Evolutionary conservation across 1,140 invertebrate genomes (phyloP), one percentile per base, ranked within the genome.

Genomic region (Neodiprion pinetum): DNA sequence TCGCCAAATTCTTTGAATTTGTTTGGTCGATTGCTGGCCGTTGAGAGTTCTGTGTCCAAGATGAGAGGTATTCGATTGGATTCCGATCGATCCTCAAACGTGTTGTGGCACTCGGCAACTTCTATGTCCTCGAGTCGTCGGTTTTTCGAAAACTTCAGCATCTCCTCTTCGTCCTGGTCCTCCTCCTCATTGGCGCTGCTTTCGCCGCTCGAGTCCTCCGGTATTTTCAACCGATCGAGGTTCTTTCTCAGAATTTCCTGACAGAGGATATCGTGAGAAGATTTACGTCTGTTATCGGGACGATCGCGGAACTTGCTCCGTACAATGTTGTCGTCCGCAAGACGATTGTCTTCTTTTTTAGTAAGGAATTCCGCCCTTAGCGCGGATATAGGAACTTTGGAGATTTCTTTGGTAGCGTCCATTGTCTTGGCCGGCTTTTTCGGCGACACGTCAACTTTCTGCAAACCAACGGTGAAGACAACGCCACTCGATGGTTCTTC

Each of bases 391-490:
- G 83, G 81, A 80, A 84, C 79, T 81, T 79, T 70, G 72, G 5
- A 72, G n/a, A 3, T 70, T 73, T 81, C 80, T 78, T 78, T 80
- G 72, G 73, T 73, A 48, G 78, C 66, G 53, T 61, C 71, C 48
- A n/a, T 40, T 71, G 23, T 73, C 68, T 0, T 23, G 70, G 28
- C 49, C 72, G 40, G 11, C 65, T 74, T 67, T 8, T 21, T 70
- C 1, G 78, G 65, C 47, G 50, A 74, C 4, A 80, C 73, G 10
- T 81, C 78, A 4, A 81, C 71, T 48, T 77, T 77, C 14, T 80
- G 77, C 2, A 79, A 77, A 10, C 86, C 86, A 11, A 88, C 80
- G 8, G 85, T 87, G 68, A 88, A 88, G 8, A 88, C 80, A 9
- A 88, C 81, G 71, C 75, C 5, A 77, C 68, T 3, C 0, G 77